These are phyloP conservation scores for Oryzias celebensis DNA, from an alignment of 2,113 vertebrate species.

Conservation along the genomic window DNA sequence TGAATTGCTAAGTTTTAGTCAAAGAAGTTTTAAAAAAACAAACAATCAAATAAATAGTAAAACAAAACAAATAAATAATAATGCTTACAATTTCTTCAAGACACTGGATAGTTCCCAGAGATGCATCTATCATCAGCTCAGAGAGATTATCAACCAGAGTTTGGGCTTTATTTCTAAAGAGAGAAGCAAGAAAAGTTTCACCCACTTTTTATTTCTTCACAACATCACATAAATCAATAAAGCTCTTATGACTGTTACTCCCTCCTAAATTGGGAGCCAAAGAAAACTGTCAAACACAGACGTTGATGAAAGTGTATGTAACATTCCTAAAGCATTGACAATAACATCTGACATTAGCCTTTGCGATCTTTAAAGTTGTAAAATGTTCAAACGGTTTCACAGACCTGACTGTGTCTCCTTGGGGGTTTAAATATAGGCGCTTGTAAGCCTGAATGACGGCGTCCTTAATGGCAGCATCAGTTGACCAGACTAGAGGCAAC, in stretches of 20 bases:
- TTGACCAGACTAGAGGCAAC: conserved; percentile 93
- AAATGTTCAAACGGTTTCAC: conserved; percentile 1
- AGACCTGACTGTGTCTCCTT: conserved; percentile 83
- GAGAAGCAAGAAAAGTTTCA: background rate
- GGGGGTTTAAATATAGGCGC: conserved; percentile 85
- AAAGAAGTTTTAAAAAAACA: background rate
- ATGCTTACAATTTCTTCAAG: conserved; percentile 94
- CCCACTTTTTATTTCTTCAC: too few species aligned
- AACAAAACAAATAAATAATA: background rate
- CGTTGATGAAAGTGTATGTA: too few species aligned
- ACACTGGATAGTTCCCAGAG: conserved; percentile 86
- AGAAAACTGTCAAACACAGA: too few species aligned
- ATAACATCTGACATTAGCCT: background rate
- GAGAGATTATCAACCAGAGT: conserved; percentile 86
- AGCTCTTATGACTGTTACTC: too few species aligned
- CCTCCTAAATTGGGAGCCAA: too few species aligned
- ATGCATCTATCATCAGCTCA: conserved; percentile 87
- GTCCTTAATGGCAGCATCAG: conserved; percentile 88
- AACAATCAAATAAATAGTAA: background rate
- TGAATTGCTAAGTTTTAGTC: too few species aligned
- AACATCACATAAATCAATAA: too few species aligned
- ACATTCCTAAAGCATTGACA: too few species aligned
- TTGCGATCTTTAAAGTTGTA: background rate
- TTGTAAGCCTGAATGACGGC: conserved; percentile 91
- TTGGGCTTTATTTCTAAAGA: conserved; percentile 83